Evolutionary conservation across 2,113 vertebrate genomes (phyloP), one percentile per base, ranked within the genome.

Genomic region (Gadus chalcogrammus): DNA sequence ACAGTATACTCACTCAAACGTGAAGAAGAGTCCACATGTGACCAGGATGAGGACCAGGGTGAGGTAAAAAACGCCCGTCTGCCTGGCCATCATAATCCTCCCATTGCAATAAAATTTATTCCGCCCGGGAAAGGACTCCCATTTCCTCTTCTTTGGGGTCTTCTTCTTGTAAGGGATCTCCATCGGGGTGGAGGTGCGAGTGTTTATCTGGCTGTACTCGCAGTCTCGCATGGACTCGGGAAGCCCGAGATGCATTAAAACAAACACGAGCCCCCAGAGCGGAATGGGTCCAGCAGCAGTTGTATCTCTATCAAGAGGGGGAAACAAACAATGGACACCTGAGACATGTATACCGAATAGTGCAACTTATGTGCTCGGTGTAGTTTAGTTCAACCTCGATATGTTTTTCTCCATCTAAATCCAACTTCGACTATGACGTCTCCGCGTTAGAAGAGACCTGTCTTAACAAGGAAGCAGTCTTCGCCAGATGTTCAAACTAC

Each of bases 1-100:
- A 0, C 31, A 17, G 0, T 35, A 75, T 82, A 99, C 97, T 99
- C 93, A 99, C 97, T 99, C 97, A 90, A 98, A 98, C 28, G 94
- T 93, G 91, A 99, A 99, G 94, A 99, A 99, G 85, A 99, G 97
- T 85, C 97, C 97, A 86, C 97, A 98, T 48, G 97, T 99, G 81
- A 98, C 92, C 83, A 99, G 88, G 79, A 99, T 99, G 77, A 99
- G 95, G 78, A 95, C 86, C 75, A 98, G 92, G 67, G 97, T 99
- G 89, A 99, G 93, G 91, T 96, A 98, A 92, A 99, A 99, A 78
- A 99, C 97, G 82, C 97, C 97, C 0, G 95, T 96, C 93, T 99
- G 97, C 68, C 93, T 95, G 80, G 97, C 97, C 97, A 99, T 99
- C 96, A 99, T 99, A 87, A 99, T 95, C 89, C 96, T 93, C 62